Base-by-base conservation (phyloP, 2,797 vertebrate species). In the Cyclopterus lumpus region DNA sequence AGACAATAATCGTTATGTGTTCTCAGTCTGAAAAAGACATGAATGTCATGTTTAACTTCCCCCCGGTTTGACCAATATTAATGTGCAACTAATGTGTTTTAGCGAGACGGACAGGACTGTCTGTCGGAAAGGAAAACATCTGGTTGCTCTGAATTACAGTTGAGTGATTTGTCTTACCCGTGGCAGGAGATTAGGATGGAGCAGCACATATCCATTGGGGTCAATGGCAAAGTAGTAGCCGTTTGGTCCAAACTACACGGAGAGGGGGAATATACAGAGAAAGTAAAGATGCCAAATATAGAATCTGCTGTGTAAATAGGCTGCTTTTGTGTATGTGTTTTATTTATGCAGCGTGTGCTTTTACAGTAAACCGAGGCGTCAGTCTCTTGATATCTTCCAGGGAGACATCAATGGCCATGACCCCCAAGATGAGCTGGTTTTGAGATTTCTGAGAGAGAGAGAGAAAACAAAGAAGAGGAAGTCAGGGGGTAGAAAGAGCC, bases 201-300 rank as follows among this genome's bases (percentile, higher is more conserved):
- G 96, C 75, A 99, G 90, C 72, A 99, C 98, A 73, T 99, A 99
- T 78, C 98, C 98, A 77, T 99, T 99, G 81, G 98, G 97, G 89
- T 99, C 98, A 28, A 99, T 97, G 73, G 98, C 98, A 91, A 99
- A 99, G 88, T 98, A 99, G 91, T 99, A 99, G 75, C 98, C 98
- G 40, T 99, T 99, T 77, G 98, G 97, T 80, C 98, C 98, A 36
- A 99, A 95, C 98, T 99, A 73, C 6, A 76, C 42, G 46, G 60
- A 62, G 58, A n/a, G 40, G 24, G 26, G 9, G 53, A 26, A 57
- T 10, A 44, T 7, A 67, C 15, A 49, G 22, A 71, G 30, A 74
- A 64, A 62, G 2, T 10, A 51, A 53, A 0, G 20, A 59, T 11
- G n/a, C 20, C 3, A 55, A 49, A 28, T 16, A 58, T 12, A 30